phyloP scores from a whole-genome alignment of 2,113 vertebrate genomes.

The Noturus placidus region DNA sequence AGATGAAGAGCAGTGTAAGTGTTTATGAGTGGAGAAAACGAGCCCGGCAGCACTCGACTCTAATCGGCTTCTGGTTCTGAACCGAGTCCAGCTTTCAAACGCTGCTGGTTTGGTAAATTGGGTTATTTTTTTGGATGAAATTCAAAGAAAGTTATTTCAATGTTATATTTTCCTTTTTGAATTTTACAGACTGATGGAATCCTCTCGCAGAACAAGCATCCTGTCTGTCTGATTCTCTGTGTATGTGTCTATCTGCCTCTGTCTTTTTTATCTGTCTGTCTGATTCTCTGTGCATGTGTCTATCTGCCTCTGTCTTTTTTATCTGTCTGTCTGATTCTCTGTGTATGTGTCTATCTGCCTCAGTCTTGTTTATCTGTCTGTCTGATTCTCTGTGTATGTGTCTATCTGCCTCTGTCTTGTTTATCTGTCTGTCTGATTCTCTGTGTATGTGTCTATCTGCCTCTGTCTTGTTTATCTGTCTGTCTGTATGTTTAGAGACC shows the following conservation, averaged over 20 bases:
- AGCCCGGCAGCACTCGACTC: background rate
- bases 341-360: background rate
- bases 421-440: background rate
- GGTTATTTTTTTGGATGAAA: background rate
- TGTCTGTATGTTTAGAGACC: background rate
- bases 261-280: background rate
- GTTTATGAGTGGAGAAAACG: background rate
- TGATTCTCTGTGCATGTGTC: background rate
- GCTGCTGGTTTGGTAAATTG: background rate
- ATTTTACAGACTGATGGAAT: background rate
- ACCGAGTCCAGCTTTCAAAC: background rate
- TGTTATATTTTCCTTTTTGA: background rate
- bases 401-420: background rate
- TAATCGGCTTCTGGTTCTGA: background rate
- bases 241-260: background rate
- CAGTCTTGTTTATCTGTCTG: background rate
- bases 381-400: background rate
- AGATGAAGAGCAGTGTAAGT: background rate
- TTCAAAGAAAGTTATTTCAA: slow-evolving; percentile 4
- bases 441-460: background rate
- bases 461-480: background rate
- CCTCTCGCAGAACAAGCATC: background rate
- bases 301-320: background rate
- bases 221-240: background rate
- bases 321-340: background rate